Evolutionary conservation across 2,797 vertebrate genomes (phyloP), one percentile per base, ranked within the genome.

Genomic region (Sciaenops ocellatus): DNA sequence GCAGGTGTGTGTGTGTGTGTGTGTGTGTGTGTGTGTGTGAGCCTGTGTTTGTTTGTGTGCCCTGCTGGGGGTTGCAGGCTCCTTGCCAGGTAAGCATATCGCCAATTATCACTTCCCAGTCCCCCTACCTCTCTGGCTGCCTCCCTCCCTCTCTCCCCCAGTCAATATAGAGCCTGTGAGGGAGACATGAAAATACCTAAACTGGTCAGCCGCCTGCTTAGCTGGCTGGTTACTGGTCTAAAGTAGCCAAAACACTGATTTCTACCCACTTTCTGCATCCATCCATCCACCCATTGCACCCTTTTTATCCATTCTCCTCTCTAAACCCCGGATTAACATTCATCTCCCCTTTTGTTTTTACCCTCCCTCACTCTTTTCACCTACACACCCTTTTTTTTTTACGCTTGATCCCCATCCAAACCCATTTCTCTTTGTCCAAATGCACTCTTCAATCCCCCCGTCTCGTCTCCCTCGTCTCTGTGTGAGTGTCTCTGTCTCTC

Each of bases 71-170:
- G 80, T 91, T 90, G 91, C 84, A 88, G 92, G 91, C 87, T 92
- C 85, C 78, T 85, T 63, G 94, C 93, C 92, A 94, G 90, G 92
- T 95, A 93, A 95, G 93, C 90, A 92, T 92, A 93, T 91, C 90
- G 83, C 92, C 94, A 96, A 95, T 96, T 95, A 96, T 93, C 95
- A 95, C 94, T 85, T 93, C 85, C 87, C 92, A 87, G 86, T 86
- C 82, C 77, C 84, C 81, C 84, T 56, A 4, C 54, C 62, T 63
- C 66, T 63, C 74, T 51, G 42, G 16, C 69, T 62, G 56, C 54
- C 69, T 61, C 70, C 57, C 65, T 57, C 64, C 41, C 28, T 18
- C 52, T 26, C 65, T 18, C 72, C 69, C 79, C 78, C 57, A 46
- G 80, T 87, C 86, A 86, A 86, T 91, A 82, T 71, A 69, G 47